Evolutionary conservation across 2,888 invertebrate species (phyloP).

Genomic region (Drosophila falleni): DNA sequence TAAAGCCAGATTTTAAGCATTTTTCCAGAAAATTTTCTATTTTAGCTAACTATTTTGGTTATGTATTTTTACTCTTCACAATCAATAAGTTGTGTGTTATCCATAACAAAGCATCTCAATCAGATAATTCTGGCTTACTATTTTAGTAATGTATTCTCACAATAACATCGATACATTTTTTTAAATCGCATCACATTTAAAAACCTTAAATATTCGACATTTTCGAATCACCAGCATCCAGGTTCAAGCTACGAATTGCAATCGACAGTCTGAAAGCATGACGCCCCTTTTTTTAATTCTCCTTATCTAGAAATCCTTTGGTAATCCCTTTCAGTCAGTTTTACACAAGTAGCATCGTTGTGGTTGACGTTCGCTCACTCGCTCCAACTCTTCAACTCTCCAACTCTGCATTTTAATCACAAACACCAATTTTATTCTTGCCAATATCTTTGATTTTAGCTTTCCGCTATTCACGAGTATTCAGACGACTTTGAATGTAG

Average conservation of each 20-base stretch:
- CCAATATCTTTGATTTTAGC: conserved; percentile 25
- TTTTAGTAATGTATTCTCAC: neutral
- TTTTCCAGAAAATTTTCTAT: no score
- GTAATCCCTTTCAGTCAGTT: conserved; percentile 17
- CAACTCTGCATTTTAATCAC: conserved; percentile 24
- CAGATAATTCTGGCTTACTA: no score
- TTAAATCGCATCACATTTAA: neutral
- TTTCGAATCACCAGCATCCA: neutral
- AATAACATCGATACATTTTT: no score
- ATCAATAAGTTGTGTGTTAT: no score
- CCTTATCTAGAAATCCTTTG: conserved; percentile 8
- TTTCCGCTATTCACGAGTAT: conserved; percentile 2
- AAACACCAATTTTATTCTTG: conserved; percentile 25
- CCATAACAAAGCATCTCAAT: no score
- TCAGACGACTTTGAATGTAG: neutral
- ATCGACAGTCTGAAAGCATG: conserved; percentile 2
- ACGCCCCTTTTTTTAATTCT: conserved; percentile 7
- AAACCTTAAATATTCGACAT: conserved; percentile 4
- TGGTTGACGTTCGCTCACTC: conserved; percentile 2
- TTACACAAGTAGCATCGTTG: conserved; percentile 8
- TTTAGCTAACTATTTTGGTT: no score
- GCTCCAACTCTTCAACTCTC: conserved; percentile 2
- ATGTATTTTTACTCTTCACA: neutral
- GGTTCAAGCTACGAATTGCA: conserved; percentile 14
- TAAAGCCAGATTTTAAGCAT: no score